Base-by-base conservation (phyloP, 2,888 invertebrate genomes). In the Callinectes sapidus region DNA sequence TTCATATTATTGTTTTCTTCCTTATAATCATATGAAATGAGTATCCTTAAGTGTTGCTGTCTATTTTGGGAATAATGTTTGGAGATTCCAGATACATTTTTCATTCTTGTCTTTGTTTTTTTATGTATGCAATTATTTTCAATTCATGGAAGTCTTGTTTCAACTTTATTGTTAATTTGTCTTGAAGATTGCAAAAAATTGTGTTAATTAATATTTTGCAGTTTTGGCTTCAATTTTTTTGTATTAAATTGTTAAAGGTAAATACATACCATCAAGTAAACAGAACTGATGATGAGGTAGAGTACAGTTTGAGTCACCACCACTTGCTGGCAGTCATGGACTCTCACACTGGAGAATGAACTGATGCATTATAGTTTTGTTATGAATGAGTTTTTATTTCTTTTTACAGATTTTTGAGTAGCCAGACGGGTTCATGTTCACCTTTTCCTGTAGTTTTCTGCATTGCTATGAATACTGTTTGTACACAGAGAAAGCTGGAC, bases 341-440 rank as follows among this genome's bases (percentile, higher is more conserved):
- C n/a, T 71, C 71, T 28, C n/a, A n/a, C 13, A 10, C 3, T 48
- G 71, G 71, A 28, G 23, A n/a, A 71, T 71, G 71, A 71, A 71
- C n/a, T 71, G 71, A 71, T 71, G 71, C n/a, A 35, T 35, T 35
- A 71, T 3, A 35, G 35, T 35, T 81, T 81, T 81, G 35, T 81
- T 35, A 81, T 81, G 81, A 16, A 81, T 77, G n/a, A 77, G 32
- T 81, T 81, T 35, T 81, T 14, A 35, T n/a, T 81, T 61, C 18
- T 61, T 23, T 81, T 81, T 81, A 81, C 81, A 81, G 35, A 35
- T 35, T 32, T 35, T 81, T 81, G 81, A 81, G 35, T 81, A 81
- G 81, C 35, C 81, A 16, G 81, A 81, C 32, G 5, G 16, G n/a
- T 16, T 81, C 35, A 35, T 81, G 81, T 35, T 35, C 81, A 35